Percentiles rank a stretch among this genome's conserved stretches.
These are phyloP conservation scores for Arenaria interpres DNA, from an alignment of 2,113 vertebrate species.

Conservation along the genomic window DNA sequence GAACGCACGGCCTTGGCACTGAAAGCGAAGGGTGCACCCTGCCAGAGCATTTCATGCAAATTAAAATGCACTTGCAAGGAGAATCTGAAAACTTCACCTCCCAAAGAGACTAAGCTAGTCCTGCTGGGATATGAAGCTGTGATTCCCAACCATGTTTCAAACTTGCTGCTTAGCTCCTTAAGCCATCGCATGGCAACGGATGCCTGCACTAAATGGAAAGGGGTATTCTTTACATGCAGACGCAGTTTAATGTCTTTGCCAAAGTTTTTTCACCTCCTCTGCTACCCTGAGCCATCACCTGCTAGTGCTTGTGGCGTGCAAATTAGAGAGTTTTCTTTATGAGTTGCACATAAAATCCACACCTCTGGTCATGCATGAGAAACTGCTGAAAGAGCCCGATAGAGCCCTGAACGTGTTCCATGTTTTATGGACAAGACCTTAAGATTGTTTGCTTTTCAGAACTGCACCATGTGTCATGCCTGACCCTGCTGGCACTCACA, in stretches of 20 bases:
- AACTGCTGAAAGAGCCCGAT: constrained; percentile 49
- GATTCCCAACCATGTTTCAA: constrained; percentile 15
- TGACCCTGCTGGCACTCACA: constrained; percentile 45
- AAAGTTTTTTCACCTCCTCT: constrained; percentile 50
- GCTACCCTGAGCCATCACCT: constrained; percentile 57
- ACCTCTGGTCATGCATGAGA: constrained; percentile 70
- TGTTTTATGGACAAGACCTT: constrained; percentile 44
- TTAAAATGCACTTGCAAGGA: not conserved
- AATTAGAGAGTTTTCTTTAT: constrained; percentile 63
- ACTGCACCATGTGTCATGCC: constrained; percentile 41
- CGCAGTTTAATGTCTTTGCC: constrained; percentile 36
- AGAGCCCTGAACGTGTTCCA: constrained; percentile 34
- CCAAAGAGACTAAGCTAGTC: not conserved
- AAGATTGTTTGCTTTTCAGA: constrained; percentile 60
- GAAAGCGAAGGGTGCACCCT: not conserved
- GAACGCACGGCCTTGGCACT: not conserved
- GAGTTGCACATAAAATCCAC: constrained; percentile 72
- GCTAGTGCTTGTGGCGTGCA: constrained; percentile 48
- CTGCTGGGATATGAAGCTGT: not conserved
- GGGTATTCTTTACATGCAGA: constrained; percentile 14
- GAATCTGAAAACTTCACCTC: not conserved
- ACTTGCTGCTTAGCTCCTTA: constrained; percentile 14
- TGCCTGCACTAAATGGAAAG: constrained; percentile 13
- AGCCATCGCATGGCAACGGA: not conserved
- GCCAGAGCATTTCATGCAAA: not conserved